Percentiles rank a stretch among this genome's conserved stretches.
phyloP scores from a whole-genome alignment of 2,888 invertebrate species.

The Watsonalla cultraria region DNA sequence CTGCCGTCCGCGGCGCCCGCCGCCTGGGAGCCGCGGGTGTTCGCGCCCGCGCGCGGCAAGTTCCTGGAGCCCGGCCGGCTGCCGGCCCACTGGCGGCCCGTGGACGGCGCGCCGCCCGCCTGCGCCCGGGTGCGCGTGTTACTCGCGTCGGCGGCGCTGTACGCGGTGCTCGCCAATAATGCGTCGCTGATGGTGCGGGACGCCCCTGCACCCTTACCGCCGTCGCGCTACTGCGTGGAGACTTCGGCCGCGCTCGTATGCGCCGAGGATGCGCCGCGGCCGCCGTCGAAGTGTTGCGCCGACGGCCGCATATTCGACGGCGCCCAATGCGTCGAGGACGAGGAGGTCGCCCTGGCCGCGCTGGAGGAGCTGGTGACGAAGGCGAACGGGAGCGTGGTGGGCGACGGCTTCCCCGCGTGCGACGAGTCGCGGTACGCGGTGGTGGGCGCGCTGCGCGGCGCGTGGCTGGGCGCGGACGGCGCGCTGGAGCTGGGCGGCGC shows the following conservation, averaged over 20 bases:
- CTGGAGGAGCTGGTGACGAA: conserved; percentile 45
- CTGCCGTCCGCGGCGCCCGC: conserved; percentile 67
- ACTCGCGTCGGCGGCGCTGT: conserved; percentile 58
- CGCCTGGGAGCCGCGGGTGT: conserved; percentile 79
- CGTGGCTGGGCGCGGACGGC: conserved; percentile 73
- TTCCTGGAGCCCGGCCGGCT: conserved; percentile 57
- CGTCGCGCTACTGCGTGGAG: conserved; percentile 84
- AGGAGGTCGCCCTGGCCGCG: conserved; percentile 42
- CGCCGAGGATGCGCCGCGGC: conserved; percentile 51
- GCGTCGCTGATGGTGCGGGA: conserved; percentile 81
- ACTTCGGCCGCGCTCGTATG: conserved; percentile 82
- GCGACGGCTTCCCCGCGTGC: conserved; percentile 78
- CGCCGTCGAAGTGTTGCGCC: conserved; percentile 84
- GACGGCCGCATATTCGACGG: conserved; percentile 80
- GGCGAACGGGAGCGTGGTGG: conserved; percentile 54
- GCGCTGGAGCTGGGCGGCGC: conserved; percentile 65
- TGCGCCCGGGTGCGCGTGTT: conserved; percentile 47
- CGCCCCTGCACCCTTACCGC: conserved; percentile 56
- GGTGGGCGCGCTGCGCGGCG: conserved; percentile 76
- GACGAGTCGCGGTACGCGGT: conserved; percentile 74
- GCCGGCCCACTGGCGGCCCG: conserved; percentile 72
- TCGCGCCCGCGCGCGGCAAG: conserved; percentile 62
- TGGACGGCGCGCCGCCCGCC: conserved; percentile 54
- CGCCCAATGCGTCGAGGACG: conserved; percentile 63
- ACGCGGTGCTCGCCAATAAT: conserved; percentile 81